Base-by-base conservation (phyloP, 1,140 invertebrate genomes). In the Dreissena polymorpha region DNA sequence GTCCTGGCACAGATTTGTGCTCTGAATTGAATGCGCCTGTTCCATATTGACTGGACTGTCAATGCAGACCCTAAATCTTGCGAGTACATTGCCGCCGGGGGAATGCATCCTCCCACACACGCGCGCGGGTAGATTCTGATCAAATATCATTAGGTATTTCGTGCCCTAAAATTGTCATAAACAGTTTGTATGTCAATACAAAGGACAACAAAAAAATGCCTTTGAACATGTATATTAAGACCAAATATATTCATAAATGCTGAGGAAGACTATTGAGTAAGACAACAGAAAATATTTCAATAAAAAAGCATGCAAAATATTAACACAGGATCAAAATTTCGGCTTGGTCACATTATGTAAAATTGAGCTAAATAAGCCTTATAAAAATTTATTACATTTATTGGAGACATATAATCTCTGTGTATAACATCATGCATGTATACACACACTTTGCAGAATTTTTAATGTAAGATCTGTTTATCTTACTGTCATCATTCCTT, bases 371-470 rank as follows among this genome's bases (percentile, higher is more conserved):
- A 39, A 39, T 39, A 39, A 39, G 39, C 39, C 39, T 39, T 39
- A 39, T 39, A 5, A 39, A 39, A 39, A 39, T 39, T 39, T n/a
- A n/a, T 39, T 39, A 39, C 39, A 60, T 23, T n/a, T n/a, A 60
- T 60, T 12, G 10, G 16, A 2, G 12, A 18, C 21, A 60, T 60
- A n/a, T 60, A n/a, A 23, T 3, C 16, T 23, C 2, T n/a, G 16
- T 60, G 6, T 18, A n/a, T 60, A 5, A 60, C 57, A 60, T 60
- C 57, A 60, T 23, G 57, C 57, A 60, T 60, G 57, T 68, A 68
- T 68, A 68, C 14, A 27, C 14, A 21, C 16, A 16, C 18, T 27
- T 27, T 27, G 1, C 25, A 68, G 18, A 18, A 23, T n/a, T 2
- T 60, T 60, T 23, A 60, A 18, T n/a, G 57, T 18, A 23, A 60